Evolutionary conservation across 2,888 invertebrate genomes (phyloP).

Genomic region (Zaprionus lineosus): DNA sequence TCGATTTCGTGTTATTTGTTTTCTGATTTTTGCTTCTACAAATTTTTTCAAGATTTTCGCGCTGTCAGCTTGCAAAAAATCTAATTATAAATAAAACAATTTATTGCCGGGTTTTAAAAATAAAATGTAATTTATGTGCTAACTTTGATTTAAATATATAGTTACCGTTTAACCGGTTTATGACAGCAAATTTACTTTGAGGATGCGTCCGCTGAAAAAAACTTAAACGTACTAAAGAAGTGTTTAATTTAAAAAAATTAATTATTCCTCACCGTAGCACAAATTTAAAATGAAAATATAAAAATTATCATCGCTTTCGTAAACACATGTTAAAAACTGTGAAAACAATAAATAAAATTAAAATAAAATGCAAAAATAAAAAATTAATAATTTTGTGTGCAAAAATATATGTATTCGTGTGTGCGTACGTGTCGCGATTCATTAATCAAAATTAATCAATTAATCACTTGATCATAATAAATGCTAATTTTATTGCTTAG

Average conservation of each 20-base stretch:
- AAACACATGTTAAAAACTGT: conserved; percentile 50
- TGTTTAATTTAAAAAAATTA: conserved; percentile 4
- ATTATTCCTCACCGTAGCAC: no score
- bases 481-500: conserved; percentile 49
- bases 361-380: conserved; percentile 2
- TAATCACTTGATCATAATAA: conserved; percentile 49
- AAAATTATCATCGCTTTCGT: conserved; percentile 21
- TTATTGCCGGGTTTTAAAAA: conserved; percentile 76
- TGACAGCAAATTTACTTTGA: conserved; percentile 9
- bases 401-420: conserved; percentile 15
- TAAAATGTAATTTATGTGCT: conserved; percentile 70
- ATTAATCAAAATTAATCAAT: conserved; percentile 52
- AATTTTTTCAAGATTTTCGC: conserved; percentile 21
- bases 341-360: conserved; percentile 47
- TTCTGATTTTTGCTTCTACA: conserved; percentile 2
- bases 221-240: conserved; percentile 15
- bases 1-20: conserved; percentile 15
- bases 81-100: conserved; percentile 77
- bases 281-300: neutral
- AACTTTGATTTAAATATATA: conserved; percentile 39
- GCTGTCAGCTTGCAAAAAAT: conserved; percentile 68
- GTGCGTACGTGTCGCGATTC: conserved; percentile 14
- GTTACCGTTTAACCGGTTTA: conserved; percentile 61
- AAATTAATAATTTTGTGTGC: conserved; percentile 14
- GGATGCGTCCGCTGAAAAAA: conserved; percentile 37